Evolutionary conservation across 2,113 vertebrate species (phyloP).

Genomic region (Austrofundulus limnaeus): DNA sequence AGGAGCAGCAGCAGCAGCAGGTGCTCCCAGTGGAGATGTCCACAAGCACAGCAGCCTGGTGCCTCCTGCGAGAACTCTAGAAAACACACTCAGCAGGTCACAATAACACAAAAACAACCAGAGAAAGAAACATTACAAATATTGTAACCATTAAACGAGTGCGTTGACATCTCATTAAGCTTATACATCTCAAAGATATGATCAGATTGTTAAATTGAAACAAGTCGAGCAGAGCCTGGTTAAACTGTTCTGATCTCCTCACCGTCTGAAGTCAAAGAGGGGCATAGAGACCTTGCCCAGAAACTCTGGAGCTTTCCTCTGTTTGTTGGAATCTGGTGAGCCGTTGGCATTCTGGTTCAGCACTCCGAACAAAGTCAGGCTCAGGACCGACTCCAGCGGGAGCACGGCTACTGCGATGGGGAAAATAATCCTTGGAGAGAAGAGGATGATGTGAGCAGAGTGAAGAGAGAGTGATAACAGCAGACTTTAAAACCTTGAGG

Average conservation of each 20-base stretch:
- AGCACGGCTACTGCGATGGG: conserved; percentile 93
- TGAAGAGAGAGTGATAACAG: not conserved
- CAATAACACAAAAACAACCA: not conserved
- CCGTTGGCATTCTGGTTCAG: conserved; percentile 88
- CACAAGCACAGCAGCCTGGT: conserved; percentile 90
- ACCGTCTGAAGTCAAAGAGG: conserved; percentile 94
- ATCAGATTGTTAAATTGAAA: not conserved
- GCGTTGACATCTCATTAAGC: not conserved
- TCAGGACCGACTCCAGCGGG: conserved; percentile 90
- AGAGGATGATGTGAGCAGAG: not conserved
- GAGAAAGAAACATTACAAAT: not conserved
- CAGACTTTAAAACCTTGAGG: not conserved
- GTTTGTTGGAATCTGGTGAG: conserved; percentile 96
- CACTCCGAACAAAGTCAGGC: conserved; percentile 89
- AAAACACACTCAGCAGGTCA: conserved; percentile 11
- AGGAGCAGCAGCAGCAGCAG: conserved; percentile 66
- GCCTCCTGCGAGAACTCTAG: conserved; percentile 86
- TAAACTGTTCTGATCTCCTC: conserved; percentile 32
- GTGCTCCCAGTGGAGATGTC: conserved; percentile 79
- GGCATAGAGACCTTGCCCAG: conserved; percentile 91
- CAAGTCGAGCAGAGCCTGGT: not conserved
- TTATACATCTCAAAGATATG: not conserved
- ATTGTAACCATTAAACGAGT: not conserved
- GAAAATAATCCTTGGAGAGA: conserved; percentile 87
- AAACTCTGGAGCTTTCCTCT: conserved; percentile 90